These are phyloP conservation scores for Papilio polyxenes DNA, from an alignment of 1,140 invertebrate genomes.

Conservation along the genomic window DNA sequence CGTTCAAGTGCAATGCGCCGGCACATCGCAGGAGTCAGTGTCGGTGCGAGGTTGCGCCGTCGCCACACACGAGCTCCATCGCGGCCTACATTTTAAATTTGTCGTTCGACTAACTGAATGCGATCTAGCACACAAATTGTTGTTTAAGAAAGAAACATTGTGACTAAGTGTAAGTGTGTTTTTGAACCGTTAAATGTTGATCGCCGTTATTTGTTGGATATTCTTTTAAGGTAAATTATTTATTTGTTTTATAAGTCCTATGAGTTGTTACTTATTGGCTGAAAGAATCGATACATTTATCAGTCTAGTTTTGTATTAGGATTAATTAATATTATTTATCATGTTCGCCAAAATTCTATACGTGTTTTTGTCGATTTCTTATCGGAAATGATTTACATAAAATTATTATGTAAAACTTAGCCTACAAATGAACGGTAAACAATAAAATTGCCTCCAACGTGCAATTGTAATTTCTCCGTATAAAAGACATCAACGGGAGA, in stretches of 20 bases:
- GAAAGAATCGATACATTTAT: neutral
- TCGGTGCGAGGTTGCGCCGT: constrained; percentile 54
- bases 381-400: too few relatives aligned
- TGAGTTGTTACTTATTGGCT: neutral
- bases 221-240: constrained; percentile 28
- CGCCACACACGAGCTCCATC: constrained; percentile 44
- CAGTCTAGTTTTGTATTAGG: too few relatives aligned
- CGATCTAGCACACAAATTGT: constrained; percentile 32
- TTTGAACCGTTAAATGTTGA: constrained; percentile 25
- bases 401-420: neutral
- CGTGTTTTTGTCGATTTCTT: neutral
- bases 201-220: neutral
- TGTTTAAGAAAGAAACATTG: constrained; percentile 29
- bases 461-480: constrained; percentile 5
- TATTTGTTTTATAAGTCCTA: neutral
- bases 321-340: neutral
- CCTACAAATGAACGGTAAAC: neutral
- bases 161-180: constrained; percentile 37
- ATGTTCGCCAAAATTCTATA: neutral
- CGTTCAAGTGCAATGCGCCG: constrained; percentile 68
- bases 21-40: constrained; percentile 59
- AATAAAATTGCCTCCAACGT: neutral
- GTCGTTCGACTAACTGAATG: constrained; percentile 44
- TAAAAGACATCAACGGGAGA: constrained; percentile 24
- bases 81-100: constrained; percentile 55